Evolutionary conservation across 2,797 vertebrate species (phyloP).

Genomic region (Sebastes diaconus): DNA sequence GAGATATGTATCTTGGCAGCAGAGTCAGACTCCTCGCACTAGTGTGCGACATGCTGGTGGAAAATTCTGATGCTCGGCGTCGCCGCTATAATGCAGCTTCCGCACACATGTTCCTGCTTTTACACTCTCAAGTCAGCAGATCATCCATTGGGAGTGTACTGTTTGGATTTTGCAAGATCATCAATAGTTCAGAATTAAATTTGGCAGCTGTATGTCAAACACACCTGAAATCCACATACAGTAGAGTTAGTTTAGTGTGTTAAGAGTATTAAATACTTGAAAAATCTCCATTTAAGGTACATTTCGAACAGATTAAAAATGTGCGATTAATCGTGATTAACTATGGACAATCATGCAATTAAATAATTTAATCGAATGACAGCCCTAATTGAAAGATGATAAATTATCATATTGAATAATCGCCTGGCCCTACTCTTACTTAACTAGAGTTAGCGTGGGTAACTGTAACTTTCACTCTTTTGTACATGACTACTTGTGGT

Average conservation of each 20-base stretch:
- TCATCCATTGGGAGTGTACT: background rate
- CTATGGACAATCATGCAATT: too few relatives aligned
- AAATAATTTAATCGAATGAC: too few relatives aligned
- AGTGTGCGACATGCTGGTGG: conserved; percentile 28
- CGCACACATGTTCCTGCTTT: background rate
- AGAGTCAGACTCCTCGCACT: conserved; percentile 23
- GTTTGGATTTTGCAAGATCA: background rate
- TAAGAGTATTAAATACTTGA: too few relatives aligned
- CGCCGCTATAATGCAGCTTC: background rate
- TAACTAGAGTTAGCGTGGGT: background rate
- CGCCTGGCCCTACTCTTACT: background rate
- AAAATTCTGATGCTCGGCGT: background rate
- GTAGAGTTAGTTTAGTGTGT: background rate
- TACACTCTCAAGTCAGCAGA: background rate
- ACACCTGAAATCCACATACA: background rate
- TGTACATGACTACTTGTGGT: background rate
- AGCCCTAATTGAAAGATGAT: too few relatives aligned
- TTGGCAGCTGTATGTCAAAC: background rate
- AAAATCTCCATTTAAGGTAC: too few relatives aligned
- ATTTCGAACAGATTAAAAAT: too few relatives aligned
- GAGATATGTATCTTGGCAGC: background rate
- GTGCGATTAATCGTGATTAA: too few relatives aligned
- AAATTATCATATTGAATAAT: too few relatives aligned
- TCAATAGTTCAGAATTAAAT: background rate
- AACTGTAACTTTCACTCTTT: background rate